Evolutionary conservation across 2,113 vertebrate species (phyloP).

Genomic region (Romanogobio albipinnatus): DNA sequence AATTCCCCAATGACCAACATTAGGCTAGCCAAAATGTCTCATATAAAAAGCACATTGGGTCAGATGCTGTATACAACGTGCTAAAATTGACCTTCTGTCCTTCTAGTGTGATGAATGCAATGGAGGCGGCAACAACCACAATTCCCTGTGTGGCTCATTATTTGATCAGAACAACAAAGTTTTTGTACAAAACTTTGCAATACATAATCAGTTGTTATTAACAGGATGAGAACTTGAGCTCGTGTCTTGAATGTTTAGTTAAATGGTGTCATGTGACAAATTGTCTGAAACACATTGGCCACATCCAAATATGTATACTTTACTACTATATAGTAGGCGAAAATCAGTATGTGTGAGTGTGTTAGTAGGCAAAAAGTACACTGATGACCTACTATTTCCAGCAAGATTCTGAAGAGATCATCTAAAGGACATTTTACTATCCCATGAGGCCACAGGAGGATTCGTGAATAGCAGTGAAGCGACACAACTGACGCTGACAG

Average conservation of each 20-base stretch:
- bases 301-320: not conserved
- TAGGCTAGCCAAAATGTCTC: not conserved
- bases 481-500: too few species aligned
- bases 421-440: not conserved
- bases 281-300: too few species aligned
- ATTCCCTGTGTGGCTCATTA: not conserved
- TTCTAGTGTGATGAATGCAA: not conserved
- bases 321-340: not conserved
- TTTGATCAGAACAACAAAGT: not conserved
- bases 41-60: not conserved
- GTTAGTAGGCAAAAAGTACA: not conserved
- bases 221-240: not conserved
- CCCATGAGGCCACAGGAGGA: not conserved
- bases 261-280: too few species aligned
- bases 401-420: not conserved
- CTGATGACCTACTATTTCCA: not conserved
- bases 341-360: not conserved
- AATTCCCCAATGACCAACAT: not conserved
- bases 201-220: not conserved
- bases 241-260: too few species aligned
- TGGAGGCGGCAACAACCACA: not conserved
- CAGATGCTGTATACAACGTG: not conserved
- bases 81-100: not conserved
- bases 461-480: conserved; percentile 3
- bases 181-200: not conserved